Evolutionary conservation across 2,797 vertebrate genomes (phyloP), one percentile per base, ranked within the genome.

Genomic region (Cossypha heuglini): DNA sequence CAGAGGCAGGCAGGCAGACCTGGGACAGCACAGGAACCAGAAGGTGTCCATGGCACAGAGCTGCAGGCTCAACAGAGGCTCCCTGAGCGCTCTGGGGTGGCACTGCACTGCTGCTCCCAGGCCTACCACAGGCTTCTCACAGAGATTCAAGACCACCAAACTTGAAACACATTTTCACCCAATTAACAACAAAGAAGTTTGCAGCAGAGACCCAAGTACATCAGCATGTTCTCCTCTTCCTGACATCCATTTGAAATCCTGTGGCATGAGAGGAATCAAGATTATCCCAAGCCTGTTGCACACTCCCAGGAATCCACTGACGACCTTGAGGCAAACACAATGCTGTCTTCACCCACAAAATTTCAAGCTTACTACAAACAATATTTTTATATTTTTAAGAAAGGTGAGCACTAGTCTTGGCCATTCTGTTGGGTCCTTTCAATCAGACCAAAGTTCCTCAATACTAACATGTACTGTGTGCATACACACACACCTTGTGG

Each of bases 41-140:
- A 49, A 24, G 1, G 0, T 0, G 14, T 3, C 29, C 0, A 0
- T 1, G 12, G n/a, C 25, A 38, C 9, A 40, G 15, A n/a, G 3
- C 52, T 6, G 6, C 42, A 52, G 59, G 24, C 15, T 40, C 51
- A 40, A 28, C 6, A 10, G 26, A 25, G 59, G 17, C 67, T 67
- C 33, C 0, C 31, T 6, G 22, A 1, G 26, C 1, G 5, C 1
- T 22, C 26, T 1, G 13, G 2, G 2, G 19, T 6, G 25, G 16
- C 66, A 6, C 33, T 3, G 16, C 68, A 1, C 31, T 8, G 42
- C 31, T 10, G 10, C 61, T n/a, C 61, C 31, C 38, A 19, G 3
- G 6, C 3, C 38, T 17, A 52, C 55, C 71, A 29, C 18, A 10
- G 35, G 15, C 33, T 35, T 69, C 13, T 13, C 6, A 73, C 8